Evolutionary conservation across 2,797 vertebrate species (phyloP).

Genomic region (Rhinophrynus dorsalis): DNA sequence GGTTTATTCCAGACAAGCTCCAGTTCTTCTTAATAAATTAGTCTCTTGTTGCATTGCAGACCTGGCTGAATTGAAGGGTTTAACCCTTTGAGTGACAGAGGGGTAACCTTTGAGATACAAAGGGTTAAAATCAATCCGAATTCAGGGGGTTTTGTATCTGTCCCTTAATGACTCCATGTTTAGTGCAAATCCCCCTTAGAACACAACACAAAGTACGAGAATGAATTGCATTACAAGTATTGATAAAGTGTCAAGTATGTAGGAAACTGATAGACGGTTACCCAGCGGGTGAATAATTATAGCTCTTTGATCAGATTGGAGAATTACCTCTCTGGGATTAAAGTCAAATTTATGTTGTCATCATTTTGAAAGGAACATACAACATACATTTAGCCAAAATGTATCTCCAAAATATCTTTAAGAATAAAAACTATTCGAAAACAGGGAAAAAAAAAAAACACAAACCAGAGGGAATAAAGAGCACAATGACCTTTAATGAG

Average conservation of each 20-base stretch:
- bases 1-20: no score
- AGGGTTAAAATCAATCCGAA: no score
- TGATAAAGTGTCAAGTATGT: background rate
- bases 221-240: slow-evolving; percentile 1
- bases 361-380: background rate
- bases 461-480: slow-evolving; percentile 18
- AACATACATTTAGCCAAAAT: background rate
- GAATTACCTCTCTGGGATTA: background rate
- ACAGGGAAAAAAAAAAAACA: background rate
- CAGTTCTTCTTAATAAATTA: no score
- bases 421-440: background rate
- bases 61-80: no score
- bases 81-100: no score
- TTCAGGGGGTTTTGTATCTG: no score
- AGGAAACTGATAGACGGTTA: background rate
- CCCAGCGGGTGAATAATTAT: background rate
- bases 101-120: no score
- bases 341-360: background rate
- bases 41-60: no score
- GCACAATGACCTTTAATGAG: slow-evolving; percentile 45
- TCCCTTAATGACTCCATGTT: no score
- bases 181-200: no score
- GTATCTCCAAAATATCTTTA: background rate
- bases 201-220: no score
- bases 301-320: background rate